Evolutionary conservation across 1,140 invertebrate genomes (phyloP), one percentile per base, ranked within the genome.

Genomic region (Melanaphis sacchari): DNA sequence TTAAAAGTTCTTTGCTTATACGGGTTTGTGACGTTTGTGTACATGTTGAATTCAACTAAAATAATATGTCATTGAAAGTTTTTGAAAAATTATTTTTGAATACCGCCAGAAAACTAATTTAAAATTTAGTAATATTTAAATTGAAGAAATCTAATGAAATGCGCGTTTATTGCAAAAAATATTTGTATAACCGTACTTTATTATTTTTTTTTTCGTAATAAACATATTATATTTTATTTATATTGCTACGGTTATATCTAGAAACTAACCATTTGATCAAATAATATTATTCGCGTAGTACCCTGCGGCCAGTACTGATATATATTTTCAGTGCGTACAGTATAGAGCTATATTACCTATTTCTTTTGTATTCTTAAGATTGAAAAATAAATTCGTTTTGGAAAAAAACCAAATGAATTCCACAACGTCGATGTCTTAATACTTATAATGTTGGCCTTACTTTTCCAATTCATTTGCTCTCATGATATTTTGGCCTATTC

Each of bases 401-500:
- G n/a, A 76, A 76, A 66, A 84, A 84, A 84, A n/a, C n/a, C 38
- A 11, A 40, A 41, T 9, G 31, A n/a, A 46, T 87, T 87, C 5
- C n/a, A 38, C 36, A 46, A n/a, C 7, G 15, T 41, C 15, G 31
- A 87, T 24, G 43, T 31, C 26, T 46, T 46, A 87, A 87, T 87
- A 46, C 11, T 54, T 40, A n/a, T n/a, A 90, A 90, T 38, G 18
- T 54, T 36, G 31, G 26, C 38, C 96, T 96, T 94, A 96, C 96
- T 96, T 96, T 95, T 96, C 96, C 91, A 96, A 94, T 91, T 96
- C 96, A 93, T 95, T 95, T 91, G 96, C 96, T 94, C 95, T 95
- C 93, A 96, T 95, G 93, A 96, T 96, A 93, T 96, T 96, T 94
- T 96, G 96, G 91, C 96, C 96, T 94, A 97, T 95, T 93, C 96